Conservation (phyloP, 2,113 vertebrate genomes). For the Puffinus mauretanicus region DNA sequence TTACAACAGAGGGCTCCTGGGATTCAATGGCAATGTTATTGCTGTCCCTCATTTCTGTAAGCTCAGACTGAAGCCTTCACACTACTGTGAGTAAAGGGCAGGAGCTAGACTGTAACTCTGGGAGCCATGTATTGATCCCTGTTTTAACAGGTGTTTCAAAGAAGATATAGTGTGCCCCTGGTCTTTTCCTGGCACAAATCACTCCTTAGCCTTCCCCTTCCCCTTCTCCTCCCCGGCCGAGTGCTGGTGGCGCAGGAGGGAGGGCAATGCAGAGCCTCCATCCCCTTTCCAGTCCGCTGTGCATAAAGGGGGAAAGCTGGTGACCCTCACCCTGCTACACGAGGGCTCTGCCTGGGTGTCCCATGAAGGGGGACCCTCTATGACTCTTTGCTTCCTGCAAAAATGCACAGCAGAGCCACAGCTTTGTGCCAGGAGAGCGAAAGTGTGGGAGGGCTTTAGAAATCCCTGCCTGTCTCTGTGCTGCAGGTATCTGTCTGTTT, state of each 20-base stretch:
- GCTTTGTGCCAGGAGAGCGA: background rate
- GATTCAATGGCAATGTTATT: background rate
- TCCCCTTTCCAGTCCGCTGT: background rate
- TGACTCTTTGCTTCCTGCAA: background rate
- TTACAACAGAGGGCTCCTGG: background rate
- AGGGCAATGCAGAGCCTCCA: background rate
- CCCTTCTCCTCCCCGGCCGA: background rate
- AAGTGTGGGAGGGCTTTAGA: background rate
- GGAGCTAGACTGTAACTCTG: slow-evolving; percentile 13
- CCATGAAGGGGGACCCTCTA: background rate
- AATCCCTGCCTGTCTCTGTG: background rate
- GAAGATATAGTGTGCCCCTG: background rate
- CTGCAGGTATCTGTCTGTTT: background rate
- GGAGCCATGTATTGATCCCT: background rate
- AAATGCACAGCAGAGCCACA: background rate
- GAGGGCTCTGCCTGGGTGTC: background rate
- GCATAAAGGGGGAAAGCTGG: background rate
- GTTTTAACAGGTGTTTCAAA: slow-evolving; percentile 31
- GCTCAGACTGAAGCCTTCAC: slow-evolving; percentile 1
- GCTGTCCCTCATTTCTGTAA: background rate
- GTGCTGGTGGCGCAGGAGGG: background rate
- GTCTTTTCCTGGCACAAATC: background rate
- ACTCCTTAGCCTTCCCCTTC: background rate
- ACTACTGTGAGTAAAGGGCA: slow-evolving; percentile 5
- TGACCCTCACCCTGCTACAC: background rate